Conservation (phyloP, 2,113 vertebrate species). For the Phaethornis superciliosus region DNA sequence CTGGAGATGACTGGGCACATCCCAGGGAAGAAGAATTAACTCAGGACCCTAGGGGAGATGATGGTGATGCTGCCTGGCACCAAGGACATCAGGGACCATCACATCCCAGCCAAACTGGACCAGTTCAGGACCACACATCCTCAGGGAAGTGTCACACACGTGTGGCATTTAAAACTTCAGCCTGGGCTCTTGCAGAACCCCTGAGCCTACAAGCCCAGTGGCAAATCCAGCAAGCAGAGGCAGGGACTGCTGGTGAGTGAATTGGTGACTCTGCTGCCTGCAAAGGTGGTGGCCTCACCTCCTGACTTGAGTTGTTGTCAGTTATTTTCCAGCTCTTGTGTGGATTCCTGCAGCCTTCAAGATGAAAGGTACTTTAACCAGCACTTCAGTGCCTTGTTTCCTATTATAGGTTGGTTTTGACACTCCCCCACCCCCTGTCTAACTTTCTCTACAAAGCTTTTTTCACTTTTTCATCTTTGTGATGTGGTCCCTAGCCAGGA, state of each 20-base stretch:
- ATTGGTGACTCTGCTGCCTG: background rate
- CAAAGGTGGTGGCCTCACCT: background rate
- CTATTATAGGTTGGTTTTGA: constrained; percentile 51
- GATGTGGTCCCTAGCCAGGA: background rate
- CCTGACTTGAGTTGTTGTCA: background rate
- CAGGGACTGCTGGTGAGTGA: background rate
- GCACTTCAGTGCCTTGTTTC: constrained; percentile 43
- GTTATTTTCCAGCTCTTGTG: background rate
- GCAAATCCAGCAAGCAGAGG: background rate
- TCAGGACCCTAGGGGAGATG: background rate
- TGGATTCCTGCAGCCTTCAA: background rate
- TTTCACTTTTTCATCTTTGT: constrained; percentile 55
- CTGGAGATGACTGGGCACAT: background rate
- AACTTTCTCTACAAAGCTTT: constrained; percentile 59
- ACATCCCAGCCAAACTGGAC: rapidly evolving
- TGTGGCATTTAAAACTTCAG: background rate
- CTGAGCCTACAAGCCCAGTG: background rate
- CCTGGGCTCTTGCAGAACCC: background rate
- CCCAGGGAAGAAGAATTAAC: background rate
- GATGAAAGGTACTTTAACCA: constrained; percentile 59
- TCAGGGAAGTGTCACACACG: background rate
- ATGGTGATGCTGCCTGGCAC: background rate
- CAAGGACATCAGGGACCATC: background rate
- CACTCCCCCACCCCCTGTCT: constrained; percentile 51
- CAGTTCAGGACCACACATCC: background rate